Evolutionary conservation across 2,888 invertebrate genomes (phyloP), one percentile per base, ranked within the genome.

Genomic region (Phaedon cochleariae): DNA sequence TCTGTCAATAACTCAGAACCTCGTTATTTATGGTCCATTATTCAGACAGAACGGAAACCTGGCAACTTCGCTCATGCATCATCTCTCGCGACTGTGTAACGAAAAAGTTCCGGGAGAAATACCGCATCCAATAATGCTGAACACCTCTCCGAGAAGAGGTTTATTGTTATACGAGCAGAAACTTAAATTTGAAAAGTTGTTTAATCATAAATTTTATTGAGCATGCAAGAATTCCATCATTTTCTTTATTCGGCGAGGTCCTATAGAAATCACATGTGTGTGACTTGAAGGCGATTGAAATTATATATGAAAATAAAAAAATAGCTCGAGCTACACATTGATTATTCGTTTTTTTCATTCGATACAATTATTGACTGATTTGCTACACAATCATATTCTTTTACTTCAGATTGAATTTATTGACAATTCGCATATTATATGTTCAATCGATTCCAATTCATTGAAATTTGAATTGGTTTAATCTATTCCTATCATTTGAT

Each of bases 171-270:
- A 61, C 60, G 65, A 57, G 31, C 51, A 41, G 60, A 65, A 60
- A 65, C 60, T 65, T 65, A 55, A 65, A 61, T 60, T 65, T 60
- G 55, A 60, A 65, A 65, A 65, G 65, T 65, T 65, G 65, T 65
- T 61, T 60, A 65, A 59, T 60, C 65, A 60, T 65, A 55, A 65
- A 65, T 65, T 65, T 54, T 57, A 60, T 65, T 61, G 64, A 55
- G 55, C 55, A 60, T 60, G 64, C 59, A 55, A 51, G 26, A 51
- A 12, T 41, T 41, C 41, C 41, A 41, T 41, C 41, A n/a, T n/a
- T n/a, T n/a, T n/a, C n/a, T n/a, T 41, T 15, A 15, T 41, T 41
- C 41, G n/a, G 41, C 15, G 4, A 15, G n/a, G 12, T 15, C 15
- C 3, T 15, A 41, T n/a, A n/a, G n/a, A n/a, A n/a, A 26, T 26